Evolutionary conservation across 2,888 invertebrate species (phyloP), one percentile per base, ranked within the genome.

Genomic region (Nasonovia ribisnigri): DNA sequence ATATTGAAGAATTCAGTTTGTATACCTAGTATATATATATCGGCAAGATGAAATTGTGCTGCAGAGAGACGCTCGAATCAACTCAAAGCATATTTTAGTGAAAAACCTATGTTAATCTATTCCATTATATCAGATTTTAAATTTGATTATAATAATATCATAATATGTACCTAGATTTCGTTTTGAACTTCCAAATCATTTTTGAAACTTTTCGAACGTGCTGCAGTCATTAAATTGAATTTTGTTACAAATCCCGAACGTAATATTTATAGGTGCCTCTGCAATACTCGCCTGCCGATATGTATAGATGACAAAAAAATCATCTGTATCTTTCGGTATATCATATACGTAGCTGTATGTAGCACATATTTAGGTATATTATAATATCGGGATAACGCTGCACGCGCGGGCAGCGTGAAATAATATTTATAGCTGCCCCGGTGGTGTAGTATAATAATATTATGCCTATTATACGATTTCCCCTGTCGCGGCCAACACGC

Each of bases 401-500:
- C 77, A 77, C 77, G 77, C 36, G 77, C 77, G 36, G 77, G 36
- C 36, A 77, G 77, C 36, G 77, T 77, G 36, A 42, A 77, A 77
- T 77, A 77, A 77, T 77, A 36, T 77, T 77, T 77, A 77, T 77
- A 77, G 77, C 77, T 77, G 77, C 77, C 77, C 77, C 0, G 20
- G 77, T 77, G 77, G 36, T 77, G 36, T 24, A 42, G 16, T 77
- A 67, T 36, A 16, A 36, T 42, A 77, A 77, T 77, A 36, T 77
- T 77, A 77, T 77, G 77, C 77, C 77, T 77, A 77, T 77, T 77
- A 77, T 77, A 36, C 77, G 77, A 77, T 77, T 77, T 77, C 77
- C 77, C 77, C 77, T 36, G 77, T 77, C 77, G 77, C 36, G 77
- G 5, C 77, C 77, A 36, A 77, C 77, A 77, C 77, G 77, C 77